phyloP scores from a whole-genome alignment of 1,140 invertebrate species.

The Eufriesea mexicana region DNA sequence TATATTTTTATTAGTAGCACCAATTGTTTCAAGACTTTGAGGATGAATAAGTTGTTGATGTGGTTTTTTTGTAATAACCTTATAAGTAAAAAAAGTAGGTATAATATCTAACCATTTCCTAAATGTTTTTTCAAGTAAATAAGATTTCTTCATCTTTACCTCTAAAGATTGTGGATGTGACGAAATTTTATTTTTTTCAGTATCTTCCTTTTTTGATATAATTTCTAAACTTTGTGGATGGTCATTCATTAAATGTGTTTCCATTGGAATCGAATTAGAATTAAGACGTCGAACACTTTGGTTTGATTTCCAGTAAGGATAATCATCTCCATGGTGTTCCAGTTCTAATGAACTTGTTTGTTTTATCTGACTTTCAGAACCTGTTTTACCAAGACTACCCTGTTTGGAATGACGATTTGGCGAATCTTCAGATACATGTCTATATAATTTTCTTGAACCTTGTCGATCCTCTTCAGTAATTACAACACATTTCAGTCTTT shows the following conservation, averaged over 20 bases:
- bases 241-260: constrained; percentile 75
- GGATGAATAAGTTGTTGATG: constrained; percentile 79
- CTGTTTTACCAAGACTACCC: constrained; percentile 77
- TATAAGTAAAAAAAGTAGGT: background rate
- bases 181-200: constrained; percentile 80
- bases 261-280: constrained; percentile 77
- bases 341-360: constrained; percentile 80
- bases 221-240: constrained; percentile 80
- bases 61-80: constrained; percentile 80
- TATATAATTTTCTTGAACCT: constrained; percentile 70
- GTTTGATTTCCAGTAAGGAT: constrained; percentile 78
- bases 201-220: constrained; percentile 79
- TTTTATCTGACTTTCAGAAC: constrained; percentile 80
- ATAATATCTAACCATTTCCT: background rate
- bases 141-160: constrained; percentile 56
- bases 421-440: constrained; percentile 78
- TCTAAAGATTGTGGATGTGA: constrained; percentile 80
- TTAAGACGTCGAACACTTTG: constrained; percentile 75
- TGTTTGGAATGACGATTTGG: constrained; percentile 76
- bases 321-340: constrained; percentile 76
- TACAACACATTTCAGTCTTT: constrained; percentile 70
- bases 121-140: background rate
- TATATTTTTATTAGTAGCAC: constrained; percentile 78
- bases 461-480: constrained; percentile 73
- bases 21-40: constrained; percentile 81